Base-by-base conservation (phyloP, 2,888 invertebrate species). In the Gerris lacustris region DNA sequence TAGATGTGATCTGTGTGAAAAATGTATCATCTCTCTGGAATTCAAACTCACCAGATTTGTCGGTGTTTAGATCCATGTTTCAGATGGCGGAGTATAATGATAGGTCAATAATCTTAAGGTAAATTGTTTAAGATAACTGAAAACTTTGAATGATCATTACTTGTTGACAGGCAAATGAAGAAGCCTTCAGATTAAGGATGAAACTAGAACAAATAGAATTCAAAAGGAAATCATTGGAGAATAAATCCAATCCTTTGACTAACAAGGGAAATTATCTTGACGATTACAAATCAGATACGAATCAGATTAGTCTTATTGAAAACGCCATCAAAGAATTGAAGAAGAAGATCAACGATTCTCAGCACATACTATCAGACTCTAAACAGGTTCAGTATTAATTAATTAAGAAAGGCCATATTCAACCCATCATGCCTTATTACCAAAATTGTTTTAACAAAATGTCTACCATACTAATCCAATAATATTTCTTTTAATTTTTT, bases 261-360 rank as follows among this genome's bases (percentile, higher is more conserved):
- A 55, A 55, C 15, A 55, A 55, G 55, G 9, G 9, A 55, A 55
- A 55, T 55, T 55, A 55, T 55, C 55, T 55, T 15, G 55, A 55
- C 1, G 55, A 55, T 55, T 55, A 55, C 15, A 64, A 64, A 64
- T n/a, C 64, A 6, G 64, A 64, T 17, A 64, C 17, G 9, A 64
- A 64, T 64, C 64, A 64, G 31, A 64, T 64, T 4, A 5, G 18
- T n/a, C 31, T 64, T 9, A 64, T 64, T n/a, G 64, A 64, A 64
- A 64, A 64, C 18, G 64, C 64, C 7, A 64, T 64, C 9, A 18
- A n/a, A 7, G 64, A 64, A 64, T 31, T 64, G 18, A 64, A 17
- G 17, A 64, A 64, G 7, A 64, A 64, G 17, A 31, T 64, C 7
- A 1, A 9, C 9, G 31, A 64, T 64, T n/a, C n/a, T 17, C 64